phyloP scores from a whole-genome alignment of 1,140 invertebrate species.

The Sipha flava region DNA sequence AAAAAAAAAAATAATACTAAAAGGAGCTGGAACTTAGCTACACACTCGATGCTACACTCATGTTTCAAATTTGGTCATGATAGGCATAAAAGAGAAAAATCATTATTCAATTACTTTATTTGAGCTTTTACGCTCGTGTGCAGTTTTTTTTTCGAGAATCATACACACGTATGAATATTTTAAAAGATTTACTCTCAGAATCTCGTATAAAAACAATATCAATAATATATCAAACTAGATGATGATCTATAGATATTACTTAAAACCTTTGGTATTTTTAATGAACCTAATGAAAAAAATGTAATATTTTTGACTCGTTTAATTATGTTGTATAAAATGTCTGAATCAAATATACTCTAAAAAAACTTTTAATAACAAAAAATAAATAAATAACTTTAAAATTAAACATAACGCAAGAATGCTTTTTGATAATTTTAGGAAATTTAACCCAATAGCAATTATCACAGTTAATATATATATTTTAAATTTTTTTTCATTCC shows the following conservation, averaged over 20 bases:
- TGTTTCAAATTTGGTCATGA: too few relatives aligned
- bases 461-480: background rate
- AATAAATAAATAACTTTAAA: too few relatives aligned
- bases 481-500: background rate
- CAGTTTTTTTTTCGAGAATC: too few relatives aligned
- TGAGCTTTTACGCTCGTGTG: too few relatives aligned
- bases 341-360: background rate
- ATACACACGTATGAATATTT: too few relatives aligned
- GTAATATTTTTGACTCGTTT: background rate
- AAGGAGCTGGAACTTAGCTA: too few relatives aligned
- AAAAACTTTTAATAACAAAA: too few relatives aligned
- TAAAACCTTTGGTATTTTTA: background rate
- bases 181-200: background rate
- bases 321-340: background rate
- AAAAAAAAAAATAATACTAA: too few relatives aligned
- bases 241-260: background rate
- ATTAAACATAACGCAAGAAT: background rate
- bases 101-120: too few relatives aligned
- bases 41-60: too few relatives aligned
- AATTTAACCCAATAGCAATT: background rate
- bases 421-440: background rate
- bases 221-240: background rate
- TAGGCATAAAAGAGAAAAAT: too few relatives aligned
- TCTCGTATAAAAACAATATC: background rate
- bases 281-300: background rate